phyloP scores from a whole-genome alignment of 2,888 invertebrate species.

The Eupeodes luniger region DNA sequence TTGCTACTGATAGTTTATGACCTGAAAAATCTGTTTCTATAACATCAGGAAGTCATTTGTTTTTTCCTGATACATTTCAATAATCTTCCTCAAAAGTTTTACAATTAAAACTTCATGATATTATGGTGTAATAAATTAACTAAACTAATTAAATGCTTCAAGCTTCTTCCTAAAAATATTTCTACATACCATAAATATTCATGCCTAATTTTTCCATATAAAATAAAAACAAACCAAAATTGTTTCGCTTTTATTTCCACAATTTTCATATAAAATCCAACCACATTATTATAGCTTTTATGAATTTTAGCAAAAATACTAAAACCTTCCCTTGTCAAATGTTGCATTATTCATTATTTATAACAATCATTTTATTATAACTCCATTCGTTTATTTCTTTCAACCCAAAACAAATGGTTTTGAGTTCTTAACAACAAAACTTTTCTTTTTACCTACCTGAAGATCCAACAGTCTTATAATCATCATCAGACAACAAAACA shows the following conservation, averaged over 20 bases:
- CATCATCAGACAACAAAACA: background rate
- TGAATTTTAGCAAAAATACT: background rate
- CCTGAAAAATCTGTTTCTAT: no score
- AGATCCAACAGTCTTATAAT: background rate
- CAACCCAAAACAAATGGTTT: constrained; percentile 22
- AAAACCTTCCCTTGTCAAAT: constrained; percentile 16
- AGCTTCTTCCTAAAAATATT: no score
- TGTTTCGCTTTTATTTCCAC: background rate
- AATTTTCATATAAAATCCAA: background rate
- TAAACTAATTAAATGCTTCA: no score
- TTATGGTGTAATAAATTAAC: no score
- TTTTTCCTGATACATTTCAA: no score
- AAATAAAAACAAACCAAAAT: no score
- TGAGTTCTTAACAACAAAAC: constrained; percentile 1
- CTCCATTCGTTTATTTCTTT: constrained; percentile 9
- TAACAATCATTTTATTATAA: constrained; percentile 53
- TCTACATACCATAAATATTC: no score
- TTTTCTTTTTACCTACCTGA: background rate
- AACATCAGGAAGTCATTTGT: no score
- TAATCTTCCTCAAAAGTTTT: no score
- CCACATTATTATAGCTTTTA: background rate
- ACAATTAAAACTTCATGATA: no score
- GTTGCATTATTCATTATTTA: constrained; percentile 38
- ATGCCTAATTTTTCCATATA: no score
- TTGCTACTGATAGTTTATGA: no score